These are phyloP conservation scores for Lasioglossum leucozonium DNA, from an alignment of 2,888 invertebrate genomes.

Conservation along the genomic window DNA sequence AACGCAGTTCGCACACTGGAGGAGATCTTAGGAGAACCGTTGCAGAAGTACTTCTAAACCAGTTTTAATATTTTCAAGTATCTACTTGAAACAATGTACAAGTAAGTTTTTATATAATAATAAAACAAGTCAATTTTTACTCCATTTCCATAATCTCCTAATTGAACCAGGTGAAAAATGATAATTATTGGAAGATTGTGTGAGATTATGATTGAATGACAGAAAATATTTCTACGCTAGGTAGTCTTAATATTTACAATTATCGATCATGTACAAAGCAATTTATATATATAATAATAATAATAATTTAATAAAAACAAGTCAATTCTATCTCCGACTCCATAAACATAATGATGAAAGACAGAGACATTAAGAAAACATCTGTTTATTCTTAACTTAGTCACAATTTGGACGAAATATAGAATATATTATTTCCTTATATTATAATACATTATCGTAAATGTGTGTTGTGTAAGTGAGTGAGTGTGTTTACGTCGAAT, in stretches of 20 bases:
- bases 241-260: not conserved
- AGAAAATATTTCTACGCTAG: not conserved
- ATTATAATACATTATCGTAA: constrained; percentile 74
- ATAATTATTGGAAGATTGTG: not conserved
- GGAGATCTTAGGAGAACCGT: constrained; percentile 93
- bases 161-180: not conserved
- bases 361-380: constrained; percentile 71
- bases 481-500: constrained; percentile 49
- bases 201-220: not conserved
- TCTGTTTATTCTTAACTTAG: constrained; percentile 80
- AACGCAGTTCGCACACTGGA: constrained; percentile 94
- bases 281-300: too few relatives aligned
- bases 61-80: not conserved
- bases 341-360: too few relatives aligned
- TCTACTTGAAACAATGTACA: not conserved
- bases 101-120: not conserved
- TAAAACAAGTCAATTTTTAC: not conserved
- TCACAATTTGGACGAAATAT: constrained; percentile 79
- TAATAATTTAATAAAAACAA: not conserved
- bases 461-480: constrained; percentile 36
- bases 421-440: constrained; percentile 78
- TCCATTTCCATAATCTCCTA: too few relatives aligned
- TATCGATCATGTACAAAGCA: not conserved
- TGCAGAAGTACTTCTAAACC: constrained; percentile 93
- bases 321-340: not conserved